Percentiles rank a stretch among this genome's conserved stretches.
These are phyloP conservation scores for Myodes glareolus DNA, from an alignment of 2,113 vertebrate genomes.

Conservation along the genomic window DNA sequence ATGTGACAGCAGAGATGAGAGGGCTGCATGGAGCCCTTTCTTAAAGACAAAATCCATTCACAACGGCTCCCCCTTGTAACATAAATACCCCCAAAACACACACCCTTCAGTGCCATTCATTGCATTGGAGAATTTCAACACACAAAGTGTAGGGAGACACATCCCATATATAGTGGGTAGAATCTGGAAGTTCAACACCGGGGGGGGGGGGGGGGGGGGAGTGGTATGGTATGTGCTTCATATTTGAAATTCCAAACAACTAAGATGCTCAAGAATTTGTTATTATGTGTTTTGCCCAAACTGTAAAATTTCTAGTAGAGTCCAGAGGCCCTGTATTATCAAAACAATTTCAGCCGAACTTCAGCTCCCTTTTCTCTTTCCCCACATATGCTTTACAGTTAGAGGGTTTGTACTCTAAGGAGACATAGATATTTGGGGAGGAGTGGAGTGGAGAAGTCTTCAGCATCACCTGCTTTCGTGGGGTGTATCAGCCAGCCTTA, in stretches of 20 bases:
- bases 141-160: not conserved
- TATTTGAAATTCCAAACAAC: conserved; percentile 19
- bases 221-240: not conserved
- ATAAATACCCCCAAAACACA: not conserved
- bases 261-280: not conserved
- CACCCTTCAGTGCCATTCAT: not conserved
- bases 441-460: not conserved
- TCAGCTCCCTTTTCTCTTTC: not conserved
- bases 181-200: conserved; percentile 8
- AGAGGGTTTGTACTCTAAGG: not conserved
- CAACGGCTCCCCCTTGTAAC: not conserved
- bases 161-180: not conserved
- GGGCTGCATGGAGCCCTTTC: not conserved
- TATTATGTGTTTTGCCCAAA: not conserved
- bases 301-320: not conserved
- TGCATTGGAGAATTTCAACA: not conserved
- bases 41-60: not conserved
- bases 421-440: not conserved
- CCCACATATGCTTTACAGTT: not conserved
- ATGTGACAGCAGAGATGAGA: not conserved
- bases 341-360: not conserved
- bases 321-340: not conserved
- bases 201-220: not conserved
- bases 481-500: not conserved
- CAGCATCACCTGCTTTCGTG: not conserved